Evolutionary conservation across 2,113 vertebrate species (phyloP), one percentile per base, ranked within the genome.

Genomic region (Ciconia maguari): DNA sequence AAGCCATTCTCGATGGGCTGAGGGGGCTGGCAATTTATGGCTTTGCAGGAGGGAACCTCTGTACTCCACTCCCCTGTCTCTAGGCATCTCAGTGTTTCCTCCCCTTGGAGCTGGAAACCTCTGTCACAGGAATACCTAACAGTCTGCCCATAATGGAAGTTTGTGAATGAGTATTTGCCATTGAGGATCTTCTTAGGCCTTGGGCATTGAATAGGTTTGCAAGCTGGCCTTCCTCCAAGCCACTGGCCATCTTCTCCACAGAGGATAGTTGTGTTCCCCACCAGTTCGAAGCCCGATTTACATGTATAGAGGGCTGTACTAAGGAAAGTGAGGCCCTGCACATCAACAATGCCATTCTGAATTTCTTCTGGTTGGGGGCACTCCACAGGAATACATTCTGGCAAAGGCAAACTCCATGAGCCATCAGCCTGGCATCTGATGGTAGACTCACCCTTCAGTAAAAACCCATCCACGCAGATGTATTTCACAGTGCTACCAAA

Each of bases 291-390:
- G 44, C 99, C 99, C 61, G 98, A 98, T 87, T 98, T 99, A 90
- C 99, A 99, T 13, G 98, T 99, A 87, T 99, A 99, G 46, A 99
- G 97, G 3, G 99, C 99, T 76, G 99, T 99, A 97, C 99, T 99
- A 76, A 99, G 99, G 94, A 99, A 99, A 93, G 99, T 99, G 68
- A 99, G 98, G n/a, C 99, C 99, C 93, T 99, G 99, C 19, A 99
- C 99, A 38, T 99, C 99, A 13, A 99, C 98, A 82, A 99, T 99
- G 34, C 99, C 99, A 2, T 99, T 98, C 44, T 93, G 97, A 91
- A 99, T 98, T 97, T 99, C 99, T 89, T 98, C 98, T 21, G 99
- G 99, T 11, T 99, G 99, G 14, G 99, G 98, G 52, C 99, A 99
- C 92, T 99, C 99, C 17, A 99, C 99, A 1, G 99, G 99, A 81